Conservation (phyloP, 2,888 invertebrate species). For the Morpho deidamia region DNA sequence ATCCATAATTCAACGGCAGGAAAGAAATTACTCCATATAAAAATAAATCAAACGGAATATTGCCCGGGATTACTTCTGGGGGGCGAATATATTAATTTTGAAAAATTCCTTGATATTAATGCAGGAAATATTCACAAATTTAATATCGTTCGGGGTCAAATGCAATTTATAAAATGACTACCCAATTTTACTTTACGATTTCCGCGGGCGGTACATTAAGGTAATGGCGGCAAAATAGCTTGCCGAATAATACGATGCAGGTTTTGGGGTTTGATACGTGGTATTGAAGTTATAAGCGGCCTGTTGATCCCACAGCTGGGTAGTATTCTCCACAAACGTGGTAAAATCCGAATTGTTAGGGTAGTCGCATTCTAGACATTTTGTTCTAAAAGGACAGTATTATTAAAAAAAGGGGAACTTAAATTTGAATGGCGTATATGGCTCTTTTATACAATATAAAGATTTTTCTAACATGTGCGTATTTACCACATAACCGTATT, state of each 20-base stretch:
- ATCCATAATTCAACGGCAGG: slow-evolving; percentile 5
- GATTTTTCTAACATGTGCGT: no score
- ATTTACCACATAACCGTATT: no score
- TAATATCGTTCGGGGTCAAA: slow-evolving; percentile 31
- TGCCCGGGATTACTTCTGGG: slow-evolving; percentile 22
- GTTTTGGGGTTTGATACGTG: neutral
- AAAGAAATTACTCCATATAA: slow-evolving; percentile 20
- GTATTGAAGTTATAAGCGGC: no score
- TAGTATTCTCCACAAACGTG: no score
- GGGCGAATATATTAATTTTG: slow-evolving; percentile 23
- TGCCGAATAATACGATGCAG: neutral
- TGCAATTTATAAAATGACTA: slow-evolving; percentile 35
- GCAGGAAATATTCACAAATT: slow-evolving; percentile 32
- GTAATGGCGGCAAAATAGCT: slow-evolving; percentile 8
- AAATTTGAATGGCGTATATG: no score
- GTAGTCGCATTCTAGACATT: no score
- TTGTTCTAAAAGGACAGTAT: no score
- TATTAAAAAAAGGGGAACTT: no score
- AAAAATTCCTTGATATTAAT: slow-evolving; percentile 21
- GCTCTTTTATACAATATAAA: no score
- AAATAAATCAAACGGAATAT: slow-evolving; percentile 26
- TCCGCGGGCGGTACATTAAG: slow-evolving; percentile 20
- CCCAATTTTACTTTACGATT: slow-evolving; percentile 31
- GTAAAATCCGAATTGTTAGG: no score
- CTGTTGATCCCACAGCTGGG: no score